phyloP scores from a whole-genome alignment of 2,888 invertebrate genomes.

The Phlogophora meticulosa region DNA sequence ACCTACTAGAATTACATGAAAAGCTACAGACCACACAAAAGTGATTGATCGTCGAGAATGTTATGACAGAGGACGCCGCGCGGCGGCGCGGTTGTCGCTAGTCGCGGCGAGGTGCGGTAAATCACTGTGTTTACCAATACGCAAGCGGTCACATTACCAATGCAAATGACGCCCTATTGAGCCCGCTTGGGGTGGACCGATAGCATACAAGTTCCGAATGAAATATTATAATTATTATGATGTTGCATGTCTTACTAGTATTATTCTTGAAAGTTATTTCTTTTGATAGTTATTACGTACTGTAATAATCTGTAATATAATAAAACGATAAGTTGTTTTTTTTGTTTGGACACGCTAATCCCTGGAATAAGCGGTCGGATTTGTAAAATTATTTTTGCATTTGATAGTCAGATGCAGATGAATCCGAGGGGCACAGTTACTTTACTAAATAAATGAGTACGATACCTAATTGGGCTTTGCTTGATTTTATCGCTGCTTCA shows the following conservation, averaged over 20 bases:
- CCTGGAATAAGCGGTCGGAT: too few species aligned
- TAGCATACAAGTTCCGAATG: constrained; percentile 53
- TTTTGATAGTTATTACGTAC: neutral
- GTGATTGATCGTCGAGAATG: constrained; percentile 53
- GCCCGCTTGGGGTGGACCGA: constrained; percentile 75
- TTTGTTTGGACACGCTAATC: too few species aligned
- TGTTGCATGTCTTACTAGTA: neutral
- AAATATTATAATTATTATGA: neutral
- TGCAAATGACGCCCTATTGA: constrained; percentile 90
- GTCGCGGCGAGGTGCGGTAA: constrained; percentile 73
- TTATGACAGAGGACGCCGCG: constrained; percentile 39
- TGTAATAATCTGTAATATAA: too few species aligned
- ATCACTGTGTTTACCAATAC: constrained; percentile 88
- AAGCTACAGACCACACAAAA: constrained; percentile 51
- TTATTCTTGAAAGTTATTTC: too few species aligned
- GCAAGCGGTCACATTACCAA: constrained; percentile 85
- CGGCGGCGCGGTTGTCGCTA: constrained; percentile 43
- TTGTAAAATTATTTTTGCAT: too few species aligned
- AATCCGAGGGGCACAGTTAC: too few species aligned
- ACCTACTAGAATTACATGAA: constrained; percentile 46
- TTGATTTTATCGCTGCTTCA: too few species aligned
- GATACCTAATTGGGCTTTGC: too few species aligned
- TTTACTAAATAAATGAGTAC: too few species aligned
- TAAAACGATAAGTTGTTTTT: too few species aligned
- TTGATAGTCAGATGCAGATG: too few species aligned